These are phyloP conservation scores for Leontocebus nigricollis DNA, from an alignment of 2,797 vertebrate species.

Conservation along the genomic window DNA sequence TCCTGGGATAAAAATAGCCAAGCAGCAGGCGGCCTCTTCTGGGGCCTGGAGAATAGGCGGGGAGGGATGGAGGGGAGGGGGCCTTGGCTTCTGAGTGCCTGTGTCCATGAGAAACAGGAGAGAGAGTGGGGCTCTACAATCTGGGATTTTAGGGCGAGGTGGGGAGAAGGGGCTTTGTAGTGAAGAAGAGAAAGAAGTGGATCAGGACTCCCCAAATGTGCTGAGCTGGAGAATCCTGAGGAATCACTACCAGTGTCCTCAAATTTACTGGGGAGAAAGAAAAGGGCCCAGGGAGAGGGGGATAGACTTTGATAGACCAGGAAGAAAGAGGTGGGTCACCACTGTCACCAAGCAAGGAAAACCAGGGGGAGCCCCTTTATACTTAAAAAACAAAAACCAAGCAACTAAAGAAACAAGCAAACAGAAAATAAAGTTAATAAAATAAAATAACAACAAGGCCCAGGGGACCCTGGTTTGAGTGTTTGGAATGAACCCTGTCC, in stretches of 20 bases:
- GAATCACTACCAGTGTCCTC: neutral
- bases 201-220: neutral
- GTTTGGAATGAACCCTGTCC: neutral
- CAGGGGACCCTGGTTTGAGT: neutral
- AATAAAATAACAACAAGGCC: neutral
- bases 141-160: neutral
- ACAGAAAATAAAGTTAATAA: neutral
- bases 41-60: neutral
- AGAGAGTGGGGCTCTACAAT: neutral
- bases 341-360: neutral
- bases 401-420: neutral
- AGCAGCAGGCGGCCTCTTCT: slow-evolving; percentile 50
- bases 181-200: neutral
- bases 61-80: neutral
- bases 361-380: neutral
- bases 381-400: neutral
- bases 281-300: accelerated
- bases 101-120: slow-evolving; percentile 22
- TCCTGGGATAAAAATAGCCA: slow-evolving; percentile 73
- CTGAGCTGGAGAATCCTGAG: neutral
- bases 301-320: neutral
- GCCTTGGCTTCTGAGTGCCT: neutral
- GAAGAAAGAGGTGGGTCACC: neutral
- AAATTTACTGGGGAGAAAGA: too few relatives aligned
- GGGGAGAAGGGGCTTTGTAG: neutral